Base-by-base conservation (phyloP, 2,888 invertebrate species). In the Drosophila tanythrix region DNA sequence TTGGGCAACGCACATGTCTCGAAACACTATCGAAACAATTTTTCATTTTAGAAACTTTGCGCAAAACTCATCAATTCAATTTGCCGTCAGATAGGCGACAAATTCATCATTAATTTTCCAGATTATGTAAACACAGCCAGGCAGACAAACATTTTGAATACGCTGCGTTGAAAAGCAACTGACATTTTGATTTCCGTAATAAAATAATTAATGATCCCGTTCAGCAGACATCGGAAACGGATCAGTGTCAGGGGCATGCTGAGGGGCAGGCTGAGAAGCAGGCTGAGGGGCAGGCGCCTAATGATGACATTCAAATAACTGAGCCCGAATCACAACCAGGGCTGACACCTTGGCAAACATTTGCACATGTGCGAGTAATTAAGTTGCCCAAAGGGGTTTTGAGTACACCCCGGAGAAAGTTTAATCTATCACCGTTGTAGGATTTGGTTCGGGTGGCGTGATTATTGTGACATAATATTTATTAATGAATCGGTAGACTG, bases 121-220 rank as follows among this genome's bases (percentile, higher is more conserved):
- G 79, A 77, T 88, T 90, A 83, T 89, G 88, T 83, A 88, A 90
- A 85, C 90, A 89, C 74, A 56, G 50, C n/a, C 63, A 48, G 55
- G 62, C 55, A 70, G 25, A 18, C 25, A 88, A 86, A 76, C 90
- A 90, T 76, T 87, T 75, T 73, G 80, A 80, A 66, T 59, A 71
- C 73, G 43, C 61, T 21, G 74, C 62, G 89, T 66, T 88, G 90
- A 90, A 83, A 86, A 64, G 78, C 69, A 63, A 71, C 90, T 90
- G 88, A 90, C 91, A 90, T 89, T 90, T 89, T 85, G 90, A 88
- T 90, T 90, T 88, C 83, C 90, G 90, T 85, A 89, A 90, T 90
- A 90, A 90, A 88, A 83, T 88, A 88, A 88, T 88, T 88, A 88
- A 88, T 88, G 90, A 90, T 84, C 81, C 40, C 38, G 27, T 25